Conservation (phyloP, 2,888 invertebrate genomes). For the Choreutis nemorana region DNA sequence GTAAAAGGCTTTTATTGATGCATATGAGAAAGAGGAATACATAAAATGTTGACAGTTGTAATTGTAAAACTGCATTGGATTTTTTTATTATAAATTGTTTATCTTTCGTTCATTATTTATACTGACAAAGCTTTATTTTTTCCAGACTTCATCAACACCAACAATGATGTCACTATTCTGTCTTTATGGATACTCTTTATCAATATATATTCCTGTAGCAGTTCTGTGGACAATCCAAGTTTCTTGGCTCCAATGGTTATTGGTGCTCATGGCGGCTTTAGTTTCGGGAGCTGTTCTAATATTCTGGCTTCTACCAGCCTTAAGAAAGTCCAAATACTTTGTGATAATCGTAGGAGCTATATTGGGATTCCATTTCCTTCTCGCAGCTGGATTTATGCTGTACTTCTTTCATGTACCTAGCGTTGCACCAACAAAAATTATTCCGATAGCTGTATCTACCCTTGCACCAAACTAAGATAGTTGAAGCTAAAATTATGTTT, state of each 20-base stretch:
- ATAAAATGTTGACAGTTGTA: no score
- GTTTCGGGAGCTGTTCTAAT: conserved; percentile 88
- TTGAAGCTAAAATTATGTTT: no score
- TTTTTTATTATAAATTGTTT: conserved; percentile 2
- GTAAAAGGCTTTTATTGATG: no score
- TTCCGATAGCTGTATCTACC: not conserved
- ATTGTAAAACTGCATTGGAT: no score
- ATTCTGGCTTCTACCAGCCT: conserved; percentile 80
- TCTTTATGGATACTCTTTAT: conserved; percentile 93
- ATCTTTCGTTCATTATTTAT: conserved; percentile 5
- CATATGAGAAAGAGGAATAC: no score
- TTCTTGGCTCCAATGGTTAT: conserved; percentile 85
- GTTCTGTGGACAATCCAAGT: conserved; percentile 90
- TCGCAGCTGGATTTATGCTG: conserved; percentile 88
- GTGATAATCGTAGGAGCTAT: conserved; percentile 64
- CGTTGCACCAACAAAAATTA: conserved; percentile 8
- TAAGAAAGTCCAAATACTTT: conserved; percentile 68
- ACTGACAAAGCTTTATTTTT: conserved; percentile 23
- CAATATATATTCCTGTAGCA: conserved; percentile 93
- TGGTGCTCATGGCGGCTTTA: conserved; percentile 82
- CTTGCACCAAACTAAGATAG: not conserved
- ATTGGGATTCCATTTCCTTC: conserved; percentile 77
- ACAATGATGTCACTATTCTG: conserved; percentile 88
- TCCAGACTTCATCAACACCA: conserved; percentile 63
- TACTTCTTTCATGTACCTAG: conserved; percentile 77